Conservation (phyloP, 2,888 invertebrate genomes). For the Rhamphomyia laevipes region DNA sequence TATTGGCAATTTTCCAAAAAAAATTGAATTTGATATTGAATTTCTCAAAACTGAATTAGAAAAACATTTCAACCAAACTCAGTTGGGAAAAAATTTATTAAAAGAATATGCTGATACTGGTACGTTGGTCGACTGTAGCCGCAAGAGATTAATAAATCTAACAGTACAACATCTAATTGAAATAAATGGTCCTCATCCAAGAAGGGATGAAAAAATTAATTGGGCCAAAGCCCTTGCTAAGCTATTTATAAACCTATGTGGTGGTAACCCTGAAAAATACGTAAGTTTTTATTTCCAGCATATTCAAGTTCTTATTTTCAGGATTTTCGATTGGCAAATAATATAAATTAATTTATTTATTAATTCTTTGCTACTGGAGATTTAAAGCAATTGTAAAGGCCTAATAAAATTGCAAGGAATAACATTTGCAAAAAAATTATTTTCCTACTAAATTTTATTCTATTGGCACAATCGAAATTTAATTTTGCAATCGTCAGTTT, state of each 20-base stretch:
- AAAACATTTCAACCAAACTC: neutral
- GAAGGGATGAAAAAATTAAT: neutral
- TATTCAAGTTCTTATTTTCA: neutral
- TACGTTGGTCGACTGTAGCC: neutral
- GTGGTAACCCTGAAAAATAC: neutral
- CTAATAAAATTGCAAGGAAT: no score
- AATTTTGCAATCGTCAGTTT: neutral
- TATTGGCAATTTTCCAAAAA: neutral
- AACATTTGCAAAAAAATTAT: no score
- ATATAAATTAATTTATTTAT: neutral
- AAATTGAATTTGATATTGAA: neutral
- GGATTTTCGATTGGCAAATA: neutral
- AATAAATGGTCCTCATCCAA: neutral
- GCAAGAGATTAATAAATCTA: neutral
- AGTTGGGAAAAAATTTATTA: neutral
- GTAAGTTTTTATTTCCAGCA: neutral
- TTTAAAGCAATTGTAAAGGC: no score
- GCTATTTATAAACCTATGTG: neutral
- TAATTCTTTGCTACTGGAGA: neutral
- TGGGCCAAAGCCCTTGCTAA: neutral
- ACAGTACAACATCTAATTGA: neutral
- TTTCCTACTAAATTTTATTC: no score
- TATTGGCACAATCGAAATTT: neutral
- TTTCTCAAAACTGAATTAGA: neutral
- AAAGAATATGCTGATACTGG: neutral